Base-by-base conservation (phyloP, 2,113 vertebrate genomes). In the Emydura subglobosa region DNA sequence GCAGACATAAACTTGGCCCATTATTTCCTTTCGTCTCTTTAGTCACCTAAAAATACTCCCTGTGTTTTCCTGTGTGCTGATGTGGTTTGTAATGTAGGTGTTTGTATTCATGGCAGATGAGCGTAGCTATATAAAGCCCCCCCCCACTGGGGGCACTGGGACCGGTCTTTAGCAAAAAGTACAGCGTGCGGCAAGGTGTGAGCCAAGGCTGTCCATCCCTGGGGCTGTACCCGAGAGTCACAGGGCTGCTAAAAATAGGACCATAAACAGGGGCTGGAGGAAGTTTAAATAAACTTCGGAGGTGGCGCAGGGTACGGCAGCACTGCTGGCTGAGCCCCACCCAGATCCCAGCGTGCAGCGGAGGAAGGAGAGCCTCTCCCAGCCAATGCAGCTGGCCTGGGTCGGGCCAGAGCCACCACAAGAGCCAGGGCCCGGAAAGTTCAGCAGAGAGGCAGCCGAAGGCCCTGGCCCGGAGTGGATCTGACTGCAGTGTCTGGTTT, bases 261-360 rank as follows among this genome's bases (percentile, higher is more conserved):
- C 21, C 0, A 0, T 2, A 0, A 1, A 0, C 0, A 11, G 24
- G 54, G 39, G 50, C 16, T 83, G 92, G 79, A 34, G 59, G 57
- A 22, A 68, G 59, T 31, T 91, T 10, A 94, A 85, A 59, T 1
- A 44, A 42, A 55, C 85, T 0, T 49, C 0, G 2, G 50, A 16
- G 79, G 31, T 0, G n/a, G 47, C 3, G 0, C 9, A 1, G 44
- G 19, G 22, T 10, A 2, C 8, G 31, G 68, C 0, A 0, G 24
- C 42, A 1, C 4, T 6, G 74, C 2, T 31, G 4, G 2, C 74
- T 47, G 7, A 27, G 24, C 42, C 24, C 61, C n/a, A 25, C 31
- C 29, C 0, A 1, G 44, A 3, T 25, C 47, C 53, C 2, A 0
- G 27, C 1, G 1, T 44, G 83, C 49, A 85, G 59, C 57, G 22